These are phyloP conservation scores for Ctenosaura bakeri DNA, from an alignment of 2,797 vertebrate genomes.

Conservation along the genomic window DNA sequence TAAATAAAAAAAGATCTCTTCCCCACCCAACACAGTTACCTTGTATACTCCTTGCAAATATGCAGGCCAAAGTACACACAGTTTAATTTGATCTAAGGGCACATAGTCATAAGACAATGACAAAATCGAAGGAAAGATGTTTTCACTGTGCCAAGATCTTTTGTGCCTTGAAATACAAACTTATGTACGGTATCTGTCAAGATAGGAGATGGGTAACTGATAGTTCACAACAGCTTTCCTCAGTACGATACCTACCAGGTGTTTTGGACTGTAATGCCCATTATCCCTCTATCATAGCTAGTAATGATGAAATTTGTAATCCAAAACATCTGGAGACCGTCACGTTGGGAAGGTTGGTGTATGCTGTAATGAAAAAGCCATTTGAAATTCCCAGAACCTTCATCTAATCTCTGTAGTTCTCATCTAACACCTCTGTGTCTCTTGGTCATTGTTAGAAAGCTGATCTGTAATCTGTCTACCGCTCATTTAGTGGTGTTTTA, in stretches of 20 bases:
- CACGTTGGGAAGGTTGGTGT: too few relatives aligned
- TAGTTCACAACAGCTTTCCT: neutral
- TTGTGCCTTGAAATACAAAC: neutral
- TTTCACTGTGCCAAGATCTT: neutral
- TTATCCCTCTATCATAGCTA: neutral
- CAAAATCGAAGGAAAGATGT: neutral
- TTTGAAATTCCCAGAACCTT: too few relatives aligned
- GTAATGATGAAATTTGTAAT: neutral
- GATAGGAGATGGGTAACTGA: neutral
- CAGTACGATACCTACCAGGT: neutral
- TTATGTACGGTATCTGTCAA: neutral
- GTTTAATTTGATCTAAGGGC: neutral
- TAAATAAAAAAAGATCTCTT: neutral
- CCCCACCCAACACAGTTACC: neutral
- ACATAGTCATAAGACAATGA: neutral
- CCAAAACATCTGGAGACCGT: too few relatives aligned
- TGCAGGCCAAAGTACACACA: neutral
- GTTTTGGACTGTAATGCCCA: neutral
- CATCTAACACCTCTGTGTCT: too few relatives aligned
- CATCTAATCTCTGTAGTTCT: too few relatives aligned
- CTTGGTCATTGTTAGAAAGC: neutral
- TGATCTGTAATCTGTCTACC: neutral
- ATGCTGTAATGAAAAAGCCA: too few relatives aligned
- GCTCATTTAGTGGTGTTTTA: neutral
- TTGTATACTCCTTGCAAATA: neutral